phyloP scores from a whole-genome alignment of 2,888 invertebrate genomes.

The Cosmia trapezina region DNA sequence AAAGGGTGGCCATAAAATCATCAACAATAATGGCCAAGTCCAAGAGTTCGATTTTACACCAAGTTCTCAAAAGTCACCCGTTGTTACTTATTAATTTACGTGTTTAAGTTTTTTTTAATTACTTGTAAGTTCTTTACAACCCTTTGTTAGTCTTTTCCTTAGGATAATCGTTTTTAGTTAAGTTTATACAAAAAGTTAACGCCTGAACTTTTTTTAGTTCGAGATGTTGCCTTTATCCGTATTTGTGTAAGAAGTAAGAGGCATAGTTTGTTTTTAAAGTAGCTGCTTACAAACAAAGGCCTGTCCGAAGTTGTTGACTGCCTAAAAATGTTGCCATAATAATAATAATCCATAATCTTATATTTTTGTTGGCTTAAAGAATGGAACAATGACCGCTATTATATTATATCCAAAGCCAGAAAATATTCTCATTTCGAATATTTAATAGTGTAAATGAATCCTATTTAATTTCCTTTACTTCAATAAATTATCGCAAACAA shows the following conservation, averaged over 20 bases:
- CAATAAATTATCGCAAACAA: neutral
- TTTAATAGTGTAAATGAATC: neutral
- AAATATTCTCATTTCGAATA: neutral
- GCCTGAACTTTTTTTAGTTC: slow-evolving; percentile 7
- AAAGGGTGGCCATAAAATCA: slow-evolving; percentile 43
- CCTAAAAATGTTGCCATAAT: slow-evolving; percentile 24
- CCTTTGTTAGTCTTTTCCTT: neutral
- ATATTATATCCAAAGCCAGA: neutral
- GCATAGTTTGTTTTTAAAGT: neutral
- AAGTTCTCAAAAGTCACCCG: neutral
- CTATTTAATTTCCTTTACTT: too few species aligned
- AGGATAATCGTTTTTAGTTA: neutral
- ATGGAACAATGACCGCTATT: neutral
- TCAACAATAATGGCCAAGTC: slow-evolving; percentile 47
- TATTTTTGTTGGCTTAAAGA: neutral
- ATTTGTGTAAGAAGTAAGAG: neutral
- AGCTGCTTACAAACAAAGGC: neutral
- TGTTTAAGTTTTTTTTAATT: slow-evolving; percentile 3
- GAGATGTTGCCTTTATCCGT: neutral
- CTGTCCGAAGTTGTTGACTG: neutral
- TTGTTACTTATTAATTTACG: slow-evolving; percentile 1
- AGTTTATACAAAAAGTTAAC: neutral
- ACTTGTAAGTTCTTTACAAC: neutral
- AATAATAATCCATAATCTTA: neutral
- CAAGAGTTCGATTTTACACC: slow-evolving; percentile 49